Percentiles rank a stretch among this genome's conserved stretches.
phyloP scores from a whole-genome alignment of 2,888 invertebrate genomes.

The Linnaemya tessellans region DNA sequence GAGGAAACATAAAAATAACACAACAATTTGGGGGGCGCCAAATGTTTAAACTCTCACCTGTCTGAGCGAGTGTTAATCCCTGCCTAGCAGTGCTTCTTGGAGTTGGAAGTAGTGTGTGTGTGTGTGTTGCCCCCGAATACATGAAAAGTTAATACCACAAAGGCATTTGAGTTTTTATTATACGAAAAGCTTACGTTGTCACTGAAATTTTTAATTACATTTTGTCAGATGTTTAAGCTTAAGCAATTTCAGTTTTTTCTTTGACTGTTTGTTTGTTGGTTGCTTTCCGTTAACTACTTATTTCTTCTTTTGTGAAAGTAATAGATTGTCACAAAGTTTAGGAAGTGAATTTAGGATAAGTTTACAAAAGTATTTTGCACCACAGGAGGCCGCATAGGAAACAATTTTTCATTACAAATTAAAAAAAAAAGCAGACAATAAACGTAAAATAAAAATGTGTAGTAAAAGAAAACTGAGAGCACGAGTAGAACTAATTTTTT shows the following conservation, averaged over 20 bases:
- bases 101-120: not conserved
- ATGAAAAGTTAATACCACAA: conserved; percentile 69
- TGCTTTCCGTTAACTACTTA: not conserved
- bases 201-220: conserved; percentile 65
- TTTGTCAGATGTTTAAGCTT: conserved; percentile 53
- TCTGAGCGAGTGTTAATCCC: not conserved
- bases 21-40: not conserved
- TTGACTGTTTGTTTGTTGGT: not conserved
- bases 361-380: conserved; percentile 17
- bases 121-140: not conserved
- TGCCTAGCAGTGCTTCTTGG: not conserved
- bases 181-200: conserved; percentile 59
- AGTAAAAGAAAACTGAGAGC: not conserved
- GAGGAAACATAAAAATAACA: not conserved
- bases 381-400: conserved; percentile 32
- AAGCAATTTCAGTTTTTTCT: conserved; percentile 2
- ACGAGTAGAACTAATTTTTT: not conserved
- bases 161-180: conserved; percentile 20
- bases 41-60: conserved; percentile 39
- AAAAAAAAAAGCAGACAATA: not conserved
- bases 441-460: not conserved
- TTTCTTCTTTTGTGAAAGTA: conserved; percentile 6
- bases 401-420: conserved; percentile 3
- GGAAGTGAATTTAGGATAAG: conserved; percentile 35
- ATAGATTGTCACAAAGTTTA: conserved; percentile 23